A percentile compares a stretch with the other conserved stretches of the same genome.
These are phyloP conservation scores for Nephrocerus scutellatus DNA, from an alignment of 2,888 invertebrate genomes.

Conservation along the genomic window DNA sequence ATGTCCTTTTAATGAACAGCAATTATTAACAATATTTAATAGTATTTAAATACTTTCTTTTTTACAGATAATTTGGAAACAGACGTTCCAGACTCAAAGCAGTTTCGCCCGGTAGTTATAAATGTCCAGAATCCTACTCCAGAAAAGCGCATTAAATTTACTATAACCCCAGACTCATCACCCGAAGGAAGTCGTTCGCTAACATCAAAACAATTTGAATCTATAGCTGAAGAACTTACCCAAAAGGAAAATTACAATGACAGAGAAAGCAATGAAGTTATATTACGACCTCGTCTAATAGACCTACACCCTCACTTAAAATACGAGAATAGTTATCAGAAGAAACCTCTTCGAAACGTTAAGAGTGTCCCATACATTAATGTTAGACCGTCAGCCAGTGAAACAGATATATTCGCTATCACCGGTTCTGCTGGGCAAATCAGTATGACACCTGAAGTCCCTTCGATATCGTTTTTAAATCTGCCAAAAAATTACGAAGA, in stretches of 20 bases:
- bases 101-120: too few relatives aligned
- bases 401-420: slow-evolving; percentile 46
- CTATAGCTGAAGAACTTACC: slow-evolving; percentile 39
- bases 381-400: slow-evolving; percentile 39
- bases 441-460: slow-evolving; percentile 49
- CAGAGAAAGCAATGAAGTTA: slow-evolving; percentile 33
- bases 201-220: slow-evolving; percentile 37
- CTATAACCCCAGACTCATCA: slow-evolving; percentile 37
- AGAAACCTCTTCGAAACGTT: slow-evolving; percentile 37
- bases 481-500: slow-evolving; percentile 47
- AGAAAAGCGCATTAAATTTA: slow-evolving; percentile 42
- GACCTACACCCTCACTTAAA: slow-evolving; percentile 38
- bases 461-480: slow-evolving; percentile 45
- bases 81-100: too few relatives aligned
- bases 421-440: slow-evolving; percentile 39
- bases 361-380: slow-evolving; percentile 45
- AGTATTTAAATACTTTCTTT: too few relatives aligned
- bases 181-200: slow-evolving; percentile 39
- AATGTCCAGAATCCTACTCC: slow-evolving; percentile 13
- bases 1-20: too few relatives aligned
- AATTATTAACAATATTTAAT: too few relatives aligned
- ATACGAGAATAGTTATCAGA: slow-evolving; percentile 23
- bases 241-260: slow-evolving; percentile 4
- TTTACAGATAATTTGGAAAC: too few relatives aligned
- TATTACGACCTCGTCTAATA: slow-evolving; percentile 38